Evolutionary conservation across 2,797 vertebrate species (phyloP).

Genomic region (Champsocephalus esox): DNA sequence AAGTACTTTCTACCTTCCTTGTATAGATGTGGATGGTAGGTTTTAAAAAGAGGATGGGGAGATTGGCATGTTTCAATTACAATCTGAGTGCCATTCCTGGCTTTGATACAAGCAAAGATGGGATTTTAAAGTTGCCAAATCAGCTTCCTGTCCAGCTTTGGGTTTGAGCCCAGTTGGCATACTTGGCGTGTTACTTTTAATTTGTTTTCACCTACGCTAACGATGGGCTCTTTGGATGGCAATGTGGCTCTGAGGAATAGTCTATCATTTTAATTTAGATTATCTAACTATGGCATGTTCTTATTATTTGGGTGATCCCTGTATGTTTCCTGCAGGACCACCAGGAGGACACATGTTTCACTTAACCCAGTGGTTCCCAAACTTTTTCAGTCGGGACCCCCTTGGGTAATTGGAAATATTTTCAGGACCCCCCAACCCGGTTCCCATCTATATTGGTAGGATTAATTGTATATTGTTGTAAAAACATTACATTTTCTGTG

Average conservation of each 20-base stretch:
- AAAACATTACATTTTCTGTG: no score
- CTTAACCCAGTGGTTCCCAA: not conserved
- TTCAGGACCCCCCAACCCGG: no score
- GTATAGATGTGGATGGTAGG: slow-evolving; percentile 21
- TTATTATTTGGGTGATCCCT: not conserved
- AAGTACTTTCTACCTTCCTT: slow-evolving; percentile 51
- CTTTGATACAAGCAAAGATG: slow-evolving; percentile 64
- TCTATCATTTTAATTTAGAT: slow-evolving; percentile 2
- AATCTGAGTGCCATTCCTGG: slow-evolving; percentile 58
- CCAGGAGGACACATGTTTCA: not conserved
- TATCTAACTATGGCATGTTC: not conserved
- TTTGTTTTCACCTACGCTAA: slow-evolving; percentile 38
- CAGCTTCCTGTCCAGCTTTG: slow-evolving; percentile 42
- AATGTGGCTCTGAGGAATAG: not conserved
- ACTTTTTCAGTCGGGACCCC: no score
- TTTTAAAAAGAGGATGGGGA: slow-evolving; percentile 49
- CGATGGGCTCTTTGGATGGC: not conserved
- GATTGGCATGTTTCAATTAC: slow-evolving; percentile 72
- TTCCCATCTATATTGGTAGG: no score
- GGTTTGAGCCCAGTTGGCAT: slow-evolving; percentile 44
- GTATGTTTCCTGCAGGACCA: not conserved
- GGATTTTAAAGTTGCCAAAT: slow-evolving; percentile 61
- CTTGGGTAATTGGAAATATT: no score
- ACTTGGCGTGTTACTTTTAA: slow-evolving; percentile 31
- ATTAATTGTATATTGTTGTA: no score